Base-by-base conservation (phyloP, 1,140 invertebrate species). In the Apocrypta bakeri region DNA sequence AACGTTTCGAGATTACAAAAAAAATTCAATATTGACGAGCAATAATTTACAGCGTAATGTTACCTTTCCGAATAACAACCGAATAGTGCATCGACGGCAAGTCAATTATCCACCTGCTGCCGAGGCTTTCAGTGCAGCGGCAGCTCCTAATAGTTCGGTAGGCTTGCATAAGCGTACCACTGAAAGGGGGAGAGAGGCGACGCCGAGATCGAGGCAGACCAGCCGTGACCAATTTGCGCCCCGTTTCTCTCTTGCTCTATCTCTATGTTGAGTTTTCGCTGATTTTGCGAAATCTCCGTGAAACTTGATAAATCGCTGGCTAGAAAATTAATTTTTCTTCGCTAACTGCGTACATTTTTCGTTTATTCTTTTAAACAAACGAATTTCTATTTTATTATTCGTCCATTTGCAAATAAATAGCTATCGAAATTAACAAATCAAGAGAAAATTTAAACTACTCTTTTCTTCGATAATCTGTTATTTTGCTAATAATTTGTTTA, bases 211-310 rank as follows among this genome's bases (percentile, higher is more conserved):
- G 88, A 89, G 48, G 87, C 87, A 89, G 88, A 91, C 90, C 90
- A 91, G 87, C 90, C 90, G 90, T 91, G 89, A 91, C 90, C 90
- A 91, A 91, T 92, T 91, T 91, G 90, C 90, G 90, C 90, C 88
- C 86, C 86, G 85, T 48, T 82, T 77, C 74, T 71, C 82, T 83
- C 82, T 75, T 40, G 27, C n/a, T 73, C 27, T 48, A 63, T 6
- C 21, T 31, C 25, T 66, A 14, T 37, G 76, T 87, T 81, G 14
- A 33, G 29, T 24, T 72, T 27, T 25, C 17, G 48, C 21, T 56
- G 48, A 56, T 56, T 56, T 56, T 56, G 48, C 48, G 48, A 56
- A 56, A 56, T 42, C 7, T 56, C 17, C 42, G 33, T 21, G 42
- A 4, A 8, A 6, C 48, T 56, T 17, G 48, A 56, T 17, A 21